Conservation (phyloP, 2,113 vertebrate species). For the Carlito syrichta region DNA sequence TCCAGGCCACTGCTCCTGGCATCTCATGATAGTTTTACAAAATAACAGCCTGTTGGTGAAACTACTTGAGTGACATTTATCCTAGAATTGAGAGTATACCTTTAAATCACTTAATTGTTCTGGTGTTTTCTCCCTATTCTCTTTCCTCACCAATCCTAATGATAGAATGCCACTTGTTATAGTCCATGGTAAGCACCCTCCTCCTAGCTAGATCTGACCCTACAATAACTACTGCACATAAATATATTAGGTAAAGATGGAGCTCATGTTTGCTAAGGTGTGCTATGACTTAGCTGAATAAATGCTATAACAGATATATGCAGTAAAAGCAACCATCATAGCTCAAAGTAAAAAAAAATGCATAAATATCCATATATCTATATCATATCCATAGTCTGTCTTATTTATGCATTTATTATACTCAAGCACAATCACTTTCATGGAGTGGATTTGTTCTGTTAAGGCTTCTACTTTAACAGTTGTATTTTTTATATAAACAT, state of each 20-base stretch:
- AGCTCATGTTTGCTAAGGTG: neutral
- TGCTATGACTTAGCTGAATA: neutral
- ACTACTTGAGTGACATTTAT: neutral
- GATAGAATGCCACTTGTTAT: neutral
- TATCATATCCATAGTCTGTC: neutral
- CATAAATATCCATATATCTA: neutral
- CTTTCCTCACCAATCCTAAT: neutral
- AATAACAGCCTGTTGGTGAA: neutral
- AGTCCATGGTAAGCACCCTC: neutral
- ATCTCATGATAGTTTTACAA: neutral
- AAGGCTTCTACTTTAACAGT: neutral
- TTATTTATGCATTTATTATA: neutral
- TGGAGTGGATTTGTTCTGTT: neutral
- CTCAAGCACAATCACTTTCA: neutral
- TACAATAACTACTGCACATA: neutral
- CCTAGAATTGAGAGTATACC: neutral
- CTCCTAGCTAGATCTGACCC: neutral
- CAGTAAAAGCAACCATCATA: neutral
- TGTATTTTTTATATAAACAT: neutral
- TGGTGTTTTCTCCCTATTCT: neutral
- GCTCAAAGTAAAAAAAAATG: neutral
- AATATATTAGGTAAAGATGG: neutral
- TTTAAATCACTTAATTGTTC: neutral
- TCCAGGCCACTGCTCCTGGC: neutral
- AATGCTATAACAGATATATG: neutral